Evolutionary conservation across 2,113 vertebrate genomes (phyloP).

Genomic region (Equus quagga): DNA sequence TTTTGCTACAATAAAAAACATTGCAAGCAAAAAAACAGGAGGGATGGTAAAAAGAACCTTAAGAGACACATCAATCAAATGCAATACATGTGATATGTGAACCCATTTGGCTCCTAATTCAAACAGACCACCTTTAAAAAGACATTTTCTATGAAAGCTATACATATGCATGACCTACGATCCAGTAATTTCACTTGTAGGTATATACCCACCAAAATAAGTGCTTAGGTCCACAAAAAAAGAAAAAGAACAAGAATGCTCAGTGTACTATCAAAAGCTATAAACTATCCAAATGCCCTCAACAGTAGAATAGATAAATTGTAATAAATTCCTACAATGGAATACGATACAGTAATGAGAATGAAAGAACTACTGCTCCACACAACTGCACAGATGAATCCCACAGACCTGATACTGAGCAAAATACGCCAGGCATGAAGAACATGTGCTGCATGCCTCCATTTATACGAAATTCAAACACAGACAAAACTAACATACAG

Average conservation of each 20-base stretch:
- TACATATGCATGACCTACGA: background rate
- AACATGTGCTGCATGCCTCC: background rate
- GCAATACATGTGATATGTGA: background rate
- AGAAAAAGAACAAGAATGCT: background rate
- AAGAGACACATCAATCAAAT: background rate
- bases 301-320: background rate
- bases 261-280: background rate
- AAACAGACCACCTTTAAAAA: constrained; percentile 28
- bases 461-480: background rate
- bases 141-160: background rate
- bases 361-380: background rate
- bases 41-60: background rate
- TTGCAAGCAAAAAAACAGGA: background rate
- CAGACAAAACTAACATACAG: background rate
- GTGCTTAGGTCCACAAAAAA: background rate
- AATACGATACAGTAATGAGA: background rate
- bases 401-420: background rate
- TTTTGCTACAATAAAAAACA: background rate
- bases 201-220: background rate
- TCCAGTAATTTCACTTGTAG: background rate
- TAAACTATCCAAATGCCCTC: background rate
- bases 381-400: background rate
- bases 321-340: background rate
- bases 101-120: background rate
- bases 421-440: background rate